Evolutionary conservation across 1,140 invertebrate species (phyloP).

Genomic region (Diachasmimorpha longicaudata): DNA sequence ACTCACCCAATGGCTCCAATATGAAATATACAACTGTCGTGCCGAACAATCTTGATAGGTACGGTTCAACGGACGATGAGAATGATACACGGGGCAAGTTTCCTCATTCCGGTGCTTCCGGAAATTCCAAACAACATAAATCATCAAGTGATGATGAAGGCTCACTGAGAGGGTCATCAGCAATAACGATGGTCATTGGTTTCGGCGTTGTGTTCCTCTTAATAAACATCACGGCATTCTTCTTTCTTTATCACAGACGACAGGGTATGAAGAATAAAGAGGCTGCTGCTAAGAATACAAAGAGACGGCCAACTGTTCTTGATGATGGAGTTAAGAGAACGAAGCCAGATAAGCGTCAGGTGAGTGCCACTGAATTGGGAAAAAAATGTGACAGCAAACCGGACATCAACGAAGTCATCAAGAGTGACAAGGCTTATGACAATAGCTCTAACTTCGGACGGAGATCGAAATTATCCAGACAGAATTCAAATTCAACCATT

Average conservation of each 20-base stretch:
- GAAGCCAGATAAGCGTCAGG: slow-evolving; percentile 43
- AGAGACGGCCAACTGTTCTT: slow-evolving; percentile 50
- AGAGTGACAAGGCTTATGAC: slow-evolving; percentile 63
- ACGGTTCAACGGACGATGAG: slow-evolving; percentile 11
- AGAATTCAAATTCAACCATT: slow-evolving; percentile 79
- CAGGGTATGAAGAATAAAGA: slow-evolving; percentile 66
- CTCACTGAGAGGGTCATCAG: slow-evolving; percentile 52
- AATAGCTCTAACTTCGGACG: slow-evolving; percentile 70
- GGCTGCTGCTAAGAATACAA: slow-evolving; percentile 43
- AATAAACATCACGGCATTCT: slow-evolving; percentile 80
- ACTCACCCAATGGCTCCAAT: slow-evolving; percentile 23
- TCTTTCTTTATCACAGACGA: slow-evolving; percentile 79
- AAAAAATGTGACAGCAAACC: slow-evolving; percentile 58
- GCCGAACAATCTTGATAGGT: slow-evolving; percentile 19
- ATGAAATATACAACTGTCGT: slow-evolving; percentile 14
- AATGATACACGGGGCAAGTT: slow-evolving; percentile 2
- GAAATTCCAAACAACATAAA: slow-evolving; percentile 16
- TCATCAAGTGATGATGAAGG: slow-evolving; percentile 23
- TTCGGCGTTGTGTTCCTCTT: slow-evolving; percentile 80
- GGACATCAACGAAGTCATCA: slow-evolving; percentile 57
- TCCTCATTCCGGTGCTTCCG: not conserved
- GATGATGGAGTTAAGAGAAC: slow-evolving; percentile 34
- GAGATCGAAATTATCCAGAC: slow-evolving; percentile 71
- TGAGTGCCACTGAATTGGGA: slow-evolving; percentile 42
- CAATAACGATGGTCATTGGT: slow-evolving; percentile 76